Base-by-base conservation (phyloP, 2,797 vertebrate genomes). In the Darevskia mixta region DNA sequence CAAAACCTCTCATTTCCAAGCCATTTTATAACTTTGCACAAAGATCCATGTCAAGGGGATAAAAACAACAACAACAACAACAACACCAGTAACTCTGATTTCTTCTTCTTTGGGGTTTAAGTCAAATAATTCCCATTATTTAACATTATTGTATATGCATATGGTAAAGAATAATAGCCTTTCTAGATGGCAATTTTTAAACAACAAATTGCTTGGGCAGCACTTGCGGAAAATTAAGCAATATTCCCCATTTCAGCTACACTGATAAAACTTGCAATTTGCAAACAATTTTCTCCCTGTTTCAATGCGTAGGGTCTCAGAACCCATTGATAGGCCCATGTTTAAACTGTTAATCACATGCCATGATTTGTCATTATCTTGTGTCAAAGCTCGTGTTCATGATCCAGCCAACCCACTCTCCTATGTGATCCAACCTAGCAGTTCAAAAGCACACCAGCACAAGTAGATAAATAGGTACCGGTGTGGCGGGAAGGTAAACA, bases 251-350 rank as follows among this genome's bases (percentile, higher is more conserved):
- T 32, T 69, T 75, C 72, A 79, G 61, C 73, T 90, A 79, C 38
- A 80, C 94, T 94, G 93, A 95, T 91, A 93, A 82, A 91, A 29
- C 8, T 10, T 29, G 55, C 4, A 76, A 27, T 75, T 20, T 75
- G 35, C 25, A 64, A 75, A 35, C 32, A 75, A 75, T 76, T 84
- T 75, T 73, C 71, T 58, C 18, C n/a, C 45, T 32, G 27, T 55
- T 85, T 61, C 75, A 75, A 76, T 8, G 8, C 29, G 4, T 23
- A 15, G 72, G 17, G 1, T 38, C 71, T 38, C 49, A 23, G 32
- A 13, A 85, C 55, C 15, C 35, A 61, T 61, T 64, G 15, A 64
- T 64, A 41, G 10, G 32, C 4, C 32, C 32, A 58, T 15, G 49
- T 55, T 55, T 15, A 55, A 55, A 55, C 49, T 55, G 49, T 55